Conservation (phyloP, 1,140 invertebrate genomes). For the Steinernema khuongi region DNA sequence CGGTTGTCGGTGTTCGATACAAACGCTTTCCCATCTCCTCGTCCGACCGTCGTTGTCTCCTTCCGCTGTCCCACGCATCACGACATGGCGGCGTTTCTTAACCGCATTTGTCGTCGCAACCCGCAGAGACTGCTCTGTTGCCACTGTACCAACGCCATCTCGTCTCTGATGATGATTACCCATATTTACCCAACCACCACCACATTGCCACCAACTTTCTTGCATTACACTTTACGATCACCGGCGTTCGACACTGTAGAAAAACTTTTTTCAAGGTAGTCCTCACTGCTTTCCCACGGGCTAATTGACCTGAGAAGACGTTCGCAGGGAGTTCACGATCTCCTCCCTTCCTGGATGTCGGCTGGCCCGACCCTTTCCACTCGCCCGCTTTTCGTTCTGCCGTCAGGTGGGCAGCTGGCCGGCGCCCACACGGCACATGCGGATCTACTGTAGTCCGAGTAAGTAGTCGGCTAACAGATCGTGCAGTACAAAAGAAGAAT, state of each 20-base stretch:
- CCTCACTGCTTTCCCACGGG: neutral
- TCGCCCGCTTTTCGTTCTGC: neutral
- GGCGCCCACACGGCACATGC: neutral
- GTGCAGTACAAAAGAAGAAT: neutral
- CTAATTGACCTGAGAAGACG: neutral
- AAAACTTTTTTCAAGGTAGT: neutral
- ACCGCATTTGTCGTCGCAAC: slow-evolving; percentile 10
- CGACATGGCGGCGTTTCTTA: slow-evolving; percentile 14
- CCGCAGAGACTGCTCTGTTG: slow-evolving; percentile 12
- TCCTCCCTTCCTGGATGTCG: neutral
- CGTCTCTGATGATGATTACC: slow-evolving; percentile 16
- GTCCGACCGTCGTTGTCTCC: slow-evolving; percentile 14
- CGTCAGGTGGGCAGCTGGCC: neutral
- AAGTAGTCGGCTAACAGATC: slow-evolving; percentile 5
- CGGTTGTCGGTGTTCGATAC: neutral
- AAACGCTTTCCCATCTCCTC: neutral
- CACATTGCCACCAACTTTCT: slow-evolving; percentile 16
- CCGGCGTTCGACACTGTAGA: neutral
- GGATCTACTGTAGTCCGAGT: neutral
- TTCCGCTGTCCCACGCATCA: slow-evolving; percentile 14
- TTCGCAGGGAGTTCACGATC: neutral
- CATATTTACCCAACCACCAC: slow-evolving; percentile 12
- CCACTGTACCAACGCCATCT: slow-evolving; percentile 14
- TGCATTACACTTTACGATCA: slow-evolving; percentile 11
- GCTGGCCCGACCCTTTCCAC: neutral